phyloP scores from a whole-genome alignment of 2,888 invertebrate genomes.

The Imbricaverruca yamaguchii region DNA sequence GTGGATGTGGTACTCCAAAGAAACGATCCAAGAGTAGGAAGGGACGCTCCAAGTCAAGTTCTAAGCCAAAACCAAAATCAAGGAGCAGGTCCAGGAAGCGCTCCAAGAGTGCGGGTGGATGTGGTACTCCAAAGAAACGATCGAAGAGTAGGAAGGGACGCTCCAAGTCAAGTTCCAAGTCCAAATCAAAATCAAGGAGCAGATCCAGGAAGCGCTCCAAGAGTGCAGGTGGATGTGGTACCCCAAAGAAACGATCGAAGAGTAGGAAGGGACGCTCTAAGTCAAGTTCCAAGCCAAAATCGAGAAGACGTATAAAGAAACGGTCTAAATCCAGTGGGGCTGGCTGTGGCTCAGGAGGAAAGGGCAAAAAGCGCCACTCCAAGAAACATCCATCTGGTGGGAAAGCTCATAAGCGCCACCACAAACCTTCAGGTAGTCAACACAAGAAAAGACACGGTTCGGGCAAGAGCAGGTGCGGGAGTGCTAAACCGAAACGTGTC shows the following conservation, averaged over 20 bases:
- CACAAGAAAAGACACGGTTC: background rate
- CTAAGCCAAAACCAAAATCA: background rate
- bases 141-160: background rate
- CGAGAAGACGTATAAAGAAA: background rate
- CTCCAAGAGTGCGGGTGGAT: background rate
- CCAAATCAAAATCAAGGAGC: background rate
- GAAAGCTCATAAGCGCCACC: background rate
- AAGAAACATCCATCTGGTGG: background rate
- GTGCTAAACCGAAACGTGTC: background rate
- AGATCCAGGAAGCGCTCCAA: background rate
- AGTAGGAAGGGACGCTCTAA: background rate
- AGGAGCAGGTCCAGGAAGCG: background rate
- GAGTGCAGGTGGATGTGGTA: background rate
- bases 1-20: background rate
- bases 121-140: background rate
- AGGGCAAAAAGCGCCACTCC: background rate
- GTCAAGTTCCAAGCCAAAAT: background rate
- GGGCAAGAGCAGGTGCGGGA: no score
- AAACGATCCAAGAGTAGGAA: background rate
- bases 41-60: background rate
- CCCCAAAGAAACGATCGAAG: background rate
- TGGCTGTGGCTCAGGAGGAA: background rate
- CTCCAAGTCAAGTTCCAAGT: background rate
- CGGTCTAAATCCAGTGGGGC: background rate
- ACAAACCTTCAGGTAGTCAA: background rate